phyloP scores from a whole-genome alignment of 2,113 vertebrate genomes.

The Pollimyrus isidori region DNA sequence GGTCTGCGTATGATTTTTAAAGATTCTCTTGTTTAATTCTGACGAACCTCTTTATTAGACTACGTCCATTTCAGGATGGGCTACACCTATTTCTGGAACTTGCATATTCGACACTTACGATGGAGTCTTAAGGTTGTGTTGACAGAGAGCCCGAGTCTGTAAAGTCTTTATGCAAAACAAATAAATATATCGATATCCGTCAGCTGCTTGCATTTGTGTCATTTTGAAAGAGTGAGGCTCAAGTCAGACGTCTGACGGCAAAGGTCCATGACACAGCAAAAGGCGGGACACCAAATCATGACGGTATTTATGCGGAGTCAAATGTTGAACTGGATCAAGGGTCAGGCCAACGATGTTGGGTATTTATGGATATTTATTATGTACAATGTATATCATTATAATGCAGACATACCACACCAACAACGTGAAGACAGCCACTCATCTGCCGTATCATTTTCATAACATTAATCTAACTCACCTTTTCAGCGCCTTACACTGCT shows the following conservation, averaged over 20 bases:
- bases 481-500: background rate
- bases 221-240: background rate
- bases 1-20: background rate
- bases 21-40: background rate
- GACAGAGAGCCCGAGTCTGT: constrained; percentile 56
- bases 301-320: background rate
- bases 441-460: background rate
- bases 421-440: constrained; percentile 38
- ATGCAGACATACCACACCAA: constrained; percentile 49
- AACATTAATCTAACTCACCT: background rate
- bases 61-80: background rate
- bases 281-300: background rate
- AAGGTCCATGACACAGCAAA: background rate
- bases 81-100: background rate
- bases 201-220: background rate
- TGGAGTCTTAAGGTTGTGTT: constrained; percentile 54
- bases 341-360: background rate
- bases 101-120: background rate
- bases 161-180: constrained; percentile 51
- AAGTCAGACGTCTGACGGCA: background rate
- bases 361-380: constrained; percentile 42
- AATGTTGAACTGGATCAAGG: background rate
- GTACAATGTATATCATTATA: constrained; percentile 54
- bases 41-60: background rate
- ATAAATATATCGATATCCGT: constrained; percentile 2